Conservation (phyloP, 2,888 invertebrate genomes). For the Andrena bucephala region DNA sequence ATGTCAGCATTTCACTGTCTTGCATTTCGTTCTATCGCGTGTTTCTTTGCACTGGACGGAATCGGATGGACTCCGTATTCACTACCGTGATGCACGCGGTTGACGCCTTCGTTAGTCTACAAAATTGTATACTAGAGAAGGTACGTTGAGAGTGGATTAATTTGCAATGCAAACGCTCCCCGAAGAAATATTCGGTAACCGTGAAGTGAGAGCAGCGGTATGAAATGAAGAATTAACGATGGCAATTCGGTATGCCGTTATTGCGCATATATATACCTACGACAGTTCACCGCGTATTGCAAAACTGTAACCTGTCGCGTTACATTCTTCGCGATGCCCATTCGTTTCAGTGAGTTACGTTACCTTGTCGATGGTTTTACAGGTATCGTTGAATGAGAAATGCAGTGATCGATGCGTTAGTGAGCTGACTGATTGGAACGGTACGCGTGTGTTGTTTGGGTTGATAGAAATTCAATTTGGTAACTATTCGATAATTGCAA, state of each 20-base stretch:
- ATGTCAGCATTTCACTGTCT: conserved; percentile 4
- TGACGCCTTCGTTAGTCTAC: no score
- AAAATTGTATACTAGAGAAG: no score
- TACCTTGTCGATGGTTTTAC: not conserved
- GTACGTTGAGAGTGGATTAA: no score
- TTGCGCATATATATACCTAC: not conserved
- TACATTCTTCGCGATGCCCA: conserved; percentile 9
- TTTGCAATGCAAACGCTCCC: not conserved
- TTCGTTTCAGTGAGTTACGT: conserved; percentile 15
- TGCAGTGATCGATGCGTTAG: not conserved
- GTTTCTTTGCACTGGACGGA: not conserved
- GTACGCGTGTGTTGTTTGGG: conserved; percentile 4
- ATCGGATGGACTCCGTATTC: no score
- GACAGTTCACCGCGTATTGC: not conserved
- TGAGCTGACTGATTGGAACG: conserved; percentile 19
- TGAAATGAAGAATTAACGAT: not conserved
- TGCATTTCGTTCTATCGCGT: conserved; percentile 6
- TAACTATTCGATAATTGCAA: conserved; percentile 36
- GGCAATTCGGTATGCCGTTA: not conserved
- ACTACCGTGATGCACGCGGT: no score
- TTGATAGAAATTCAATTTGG: conserved; percentile 45
- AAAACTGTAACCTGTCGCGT: conserved; percentile 21
- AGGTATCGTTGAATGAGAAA: not conserved
- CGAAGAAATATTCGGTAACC: not conserved
- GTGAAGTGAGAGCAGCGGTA: not conserved